phyloP scores from a whole-genome alignment of 2,113 vertebrate genomes.

The Gambusia affinis region DNA sequence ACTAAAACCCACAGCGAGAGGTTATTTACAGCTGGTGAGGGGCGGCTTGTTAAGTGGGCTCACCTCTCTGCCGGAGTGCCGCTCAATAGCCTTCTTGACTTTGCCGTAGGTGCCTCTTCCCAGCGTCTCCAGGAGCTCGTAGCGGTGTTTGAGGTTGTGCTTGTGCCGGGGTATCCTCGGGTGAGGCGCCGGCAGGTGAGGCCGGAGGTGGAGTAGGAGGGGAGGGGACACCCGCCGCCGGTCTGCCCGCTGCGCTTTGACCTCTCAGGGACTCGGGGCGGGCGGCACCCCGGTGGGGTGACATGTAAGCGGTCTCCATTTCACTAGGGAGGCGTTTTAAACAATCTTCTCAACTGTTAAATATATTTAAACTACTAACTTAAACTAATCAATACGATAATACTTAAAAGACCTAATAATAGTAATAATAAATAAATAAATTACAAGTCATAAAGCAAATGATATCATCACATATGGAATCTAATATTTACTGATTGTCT shows the following conservation, averaged over 20 bases:
- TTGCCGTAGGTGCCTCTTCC: constrained; percentile 97
- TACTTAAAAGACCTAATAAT: constrained; percentile 75
- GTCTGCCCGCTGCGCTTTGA: constrained; percentile 45
- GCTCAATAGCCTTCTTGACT: constrained; percentile 95
- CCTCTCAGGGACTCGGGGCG: constrained; percentile 53
- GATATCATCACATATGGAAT: constrained; percentile 68
- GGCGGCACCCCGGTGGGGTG: constrained; percentile 60
- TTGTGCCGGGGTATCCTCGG: constrained; percentile 73
- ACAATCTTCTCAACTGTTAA: constrained; percentile 60
- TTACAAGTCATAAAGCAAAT: constrained; percentile 71
- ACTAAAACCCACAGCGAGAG: neutral
- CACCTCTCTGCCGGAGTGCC: constrained; percentile 96
- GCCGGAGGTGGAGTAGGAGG: constrained; percentile 41
- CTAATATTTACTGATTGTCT: constrained; percentile 76
- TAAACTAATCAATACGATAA: constrained; percentile 72
- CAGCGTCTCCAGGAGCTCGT: constrained; percentile 96
- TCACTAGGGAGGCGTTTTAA: constrained; percentile 54
- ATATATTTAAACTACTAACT: constrained; percentile 63
- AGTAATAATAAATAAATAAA: constrained; percentile 84
- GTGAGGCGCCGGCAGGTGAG: constrained; percentile 43
- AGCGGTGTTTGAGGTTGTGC: constrained; percentile 98
- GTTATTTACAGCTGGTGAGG: neutral
- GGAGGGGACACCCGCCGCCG: constrained; percentile 42
- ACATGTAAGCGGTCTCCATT: constrained; percentile 77
- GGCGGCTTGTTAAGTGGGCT: constrained; percentile 60